Base-by-base conservation (phyloP, 2,888 invertebrate species). In the Liodrosophila aerea region DNA sequence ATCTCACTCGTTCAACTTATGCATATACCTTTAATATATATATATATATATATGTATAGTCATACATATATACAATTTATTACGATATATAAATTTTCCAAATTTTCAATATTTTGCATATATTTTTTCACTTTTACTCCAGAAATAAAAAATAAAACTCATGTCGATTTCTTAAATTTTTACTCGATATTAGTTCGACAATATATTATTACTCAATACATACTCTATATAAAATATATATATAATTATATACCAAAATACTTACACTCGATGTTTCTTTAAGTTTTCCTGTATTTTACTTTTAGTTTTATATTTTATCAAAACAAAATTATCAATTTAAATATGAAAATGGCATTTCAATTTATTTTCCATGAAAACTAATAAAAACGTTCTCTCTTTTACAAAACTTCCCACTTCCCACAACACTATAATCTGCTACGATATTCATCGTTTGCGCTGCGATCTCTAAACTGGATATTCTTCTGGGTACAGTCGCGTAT, bases 401-500 rank as follows among this genome's bases (percentile, higher is more conserved):
- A 46, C 69, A 62, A 69, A 50, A n/a, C n/a, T n/a, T n/a, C n/a
- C n/a, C 40, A 53, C 40, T 27, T 15, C 30, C 12, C 39, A 39
- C 34, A 37, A 43, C 9, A 13, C 18, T 30, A 29, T 16, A 11
- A 36, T 11, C 13, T 15, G 15, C 27, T 7, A 11, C 4, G 22
- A 44, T 36, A 30, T 29, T 4, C 46, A 53, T 15, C 36, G 27
- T 11, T 29, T 29, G n/a, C 22, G 45, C 40, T 37, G 39, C 29
- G 9, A 16, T 18, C 9, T 41, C n/a, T 13, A 45, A 29, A 15
- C 13, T 9, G 3, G 31, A 5, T 16, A 7, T 13, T 34, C 41
- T 15, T 22, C 31, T 16, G n/a, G n/a, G n/a, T 34, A 52, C 94
- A 99, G 99, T 92, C 97, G 98, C 90, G 98, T 98, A 87, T 97